A percentile compares a stretch with the other conserved stretches of the same genome.
These are phyloP conservation scores for Synanthedon tipuliformis DNA, from an alignment of 2,888 invertebrate genomes.

Conservation along the genomic window DNA sequence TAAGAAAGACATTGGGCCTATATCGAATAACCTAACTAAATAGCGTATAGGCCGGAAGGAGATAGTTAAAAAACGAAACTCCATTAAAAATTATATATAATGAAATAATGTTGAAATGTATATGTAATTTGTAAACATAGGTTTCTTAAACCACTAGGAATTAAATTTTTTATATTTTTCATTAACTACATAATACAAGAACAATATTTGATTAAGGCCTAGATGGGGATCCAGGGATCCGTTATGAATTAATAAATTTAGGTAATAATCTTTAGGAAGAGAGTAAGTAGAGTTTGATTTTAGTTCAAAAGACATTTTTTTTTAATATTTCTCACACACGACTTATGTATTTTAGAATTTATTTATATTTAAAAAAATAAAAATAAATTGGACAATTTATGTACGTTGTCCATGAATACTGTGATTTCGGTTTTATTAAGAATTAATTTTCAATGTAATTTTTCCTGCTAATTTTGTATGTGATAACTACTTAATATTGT, in stretches of 20 bases:
- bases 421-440: slow-evolving; percentile 69
- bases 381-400: slow-evolving; percentile 49
- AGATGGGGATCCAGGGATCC: slow-evolving; percentile 33
- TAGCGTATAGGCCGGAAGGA: slow-evolving; percentile 17
- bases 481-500: slow-evolving; percentile 35
- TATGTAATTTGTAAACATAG: slow-evolving; percentile 58
- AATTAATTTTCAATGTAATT: slow-evolving; percentile 30
- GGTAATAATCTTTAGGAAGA: slow-evolving; percentile 42
- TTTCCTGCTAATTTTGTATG: slow-evolving; percentile 56
- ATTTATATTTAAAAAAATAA: slow-evolving; percentile 52
- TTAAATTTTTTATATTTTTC: slow-evolving; percentile 66
- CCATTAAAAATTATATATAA: slow-evolving; percentile 46
- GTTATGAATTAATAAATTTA: slow-evolving; percentile 27
- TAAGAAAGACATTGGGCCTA: slow-evolving; percentile 43
- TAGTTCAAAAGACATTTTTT: slow-evolving; percentile 59
- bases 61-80: slow-evolving; percentile 28
- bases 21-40: slow-evolving; percentile 52
- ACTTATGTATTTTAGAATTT: slow-evolving; percentile 50
- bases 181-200: slow-evolving; percentile 53
- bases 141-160: slow-evolving; percentile 65
- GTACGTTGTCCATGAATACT: slow-evolving; percentile 60
- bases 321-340: slow-evolving; percentile 31
- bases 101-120: slow-evolving; percentile 63
- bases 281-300: slow-evolving; percentile 47
- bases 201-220: slow-evolving; percentile 56